Conservation (phyloP, 2,888 invertebrate species). For the Drosophila emarginata region DNA sequence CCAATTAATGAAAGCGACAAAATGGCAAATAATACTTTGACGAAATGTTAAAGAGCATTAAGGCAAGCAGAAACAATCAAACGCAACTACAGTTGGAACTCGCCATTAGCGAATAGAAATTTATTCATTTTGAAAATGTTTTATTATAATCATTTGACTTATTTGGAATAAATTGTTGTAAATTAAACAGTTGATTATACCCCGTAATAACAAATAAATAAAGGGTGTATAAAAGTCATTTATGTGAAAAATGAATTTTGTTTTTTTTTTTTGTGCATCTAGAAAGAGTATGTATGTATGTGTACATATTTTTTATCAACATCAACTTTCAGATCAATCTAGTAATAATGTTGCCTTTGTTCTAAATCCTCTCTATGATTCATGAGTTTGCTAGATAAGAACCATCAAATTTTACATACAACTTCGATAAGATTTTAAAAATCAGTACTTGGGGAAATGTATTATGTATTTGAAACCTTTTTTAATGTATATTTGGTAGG, state of each 20-base stretch:
- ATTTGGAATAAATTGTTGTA: not conserved
- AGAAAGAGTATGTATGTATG: too few species aligned
- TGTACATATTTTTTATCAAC: too few species aligned
- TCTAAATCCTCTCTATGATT: too few species aligned
- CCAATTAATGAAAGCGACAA: slow-evolving; percentile 75
- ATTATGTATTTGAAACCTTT: too few species aligned
- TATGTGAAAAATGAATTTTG: not conserved
- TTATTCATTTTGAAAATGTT: slow-evolving; percentile 1
- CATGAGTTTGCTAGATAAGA: too few species aligned
- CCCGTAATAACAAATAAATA: not conserved
- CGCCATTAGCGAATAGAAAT: not conserved
- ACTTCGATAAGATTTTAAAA: too few species aligned
- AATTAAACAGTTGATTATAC: not conserved
- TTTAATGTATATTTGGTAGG: too few species aligned
- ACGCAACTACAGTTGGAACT: slow-evolving; percentile 12
- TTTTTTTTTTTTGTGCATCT: too few species aligned
- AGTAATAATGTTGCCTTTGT: too few species aligned
- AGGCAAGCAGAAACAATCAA: slow-evolving; percentile 38
- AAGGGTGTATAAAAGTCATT: not conserved
- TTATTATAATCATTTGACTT: not conserved
- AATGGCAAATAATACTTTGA: slow-evolving; percentile 64
- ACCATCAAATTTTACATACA: too few species aligned
- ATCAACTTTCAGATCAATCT: too few species aligned
- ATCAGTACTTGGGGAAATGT: too few species aligned
- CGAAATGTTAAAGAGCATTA: slow-evolving; percentile 63